Percentiles rank a stretch among this genome's conserved stretches.
These are phyloP conservation scores for Sebastes oblongus DNA, from an alignment of 2,797 vertebrate species.

Conservation along the genomic window DNA sequence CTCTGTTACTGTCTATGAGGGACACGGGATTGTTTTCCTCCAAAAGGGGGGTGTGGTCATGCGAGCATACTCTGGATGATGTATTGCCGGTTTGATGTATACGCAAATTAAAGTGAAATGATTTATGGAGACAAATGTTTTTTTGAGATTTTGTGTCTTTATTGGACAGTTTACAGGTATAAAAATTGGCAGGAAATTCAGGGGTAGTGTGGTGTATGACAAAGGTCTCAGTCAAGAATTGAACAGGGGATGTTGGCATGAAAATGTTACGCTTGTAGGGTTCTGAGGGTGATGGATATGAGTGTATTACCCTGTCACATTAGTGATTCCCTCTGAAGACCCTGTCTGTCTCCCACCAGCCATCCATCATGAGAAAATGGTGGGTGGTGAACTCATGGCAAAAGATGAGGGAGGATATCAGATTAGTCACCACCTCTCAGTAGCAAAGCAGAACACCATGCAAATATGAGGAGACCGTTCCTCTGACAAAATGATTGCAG, in stretches of 20 bases:
- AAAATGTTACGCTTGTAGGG: not conserved
- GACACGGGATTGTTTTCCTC: not conserved
- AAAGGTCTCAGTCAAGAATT: not conserved
- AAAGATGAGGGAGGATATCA: slow-evolving; percentile 58
- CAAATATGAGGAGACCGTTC: slow-evolving; percentile 46
- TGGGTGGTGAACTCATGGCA: slow-evolving; percentile 57
- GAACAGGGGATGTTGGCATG: not conserved
- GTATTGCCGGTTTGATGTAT: not conserved
- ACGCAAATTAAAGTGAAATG: no score
- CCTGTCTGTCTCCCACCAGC: slow-evolving; percentile 31
- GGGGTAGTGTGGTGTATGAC: not conserved
- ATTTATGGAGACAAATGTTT: no score
- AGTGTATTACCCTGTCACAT: slow-evolving; percentile 41
- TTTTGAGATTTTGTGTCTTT: not conserved
- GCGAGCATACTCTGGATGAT: not conserved
- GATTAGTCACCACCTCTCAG: slow-evolving; percentile 59
- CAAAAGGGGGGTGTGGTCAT: not conserved
- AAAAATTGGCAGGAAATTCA: not conserved
- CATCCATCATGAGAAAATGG: slow-evolving; percentile 64
- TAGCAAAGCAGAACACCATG: slow-evolving; percentile 35
- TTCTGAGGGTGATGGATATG: slow-evolving; percentile 12
- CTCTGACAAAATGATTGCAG: slow-evolving; percentile 55
- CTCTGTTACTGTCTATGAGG: not conserved
- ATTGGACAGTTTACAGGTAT: not conserved
- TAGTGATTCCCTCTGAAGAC: slow-evolving; percentile 53